Percentiles rank a stretch among this genome's conserved stretches.
phyloP scores from a whole-genome alignment of 2,888 invertebrate species.

The Stegophylla sp. region DNA sequence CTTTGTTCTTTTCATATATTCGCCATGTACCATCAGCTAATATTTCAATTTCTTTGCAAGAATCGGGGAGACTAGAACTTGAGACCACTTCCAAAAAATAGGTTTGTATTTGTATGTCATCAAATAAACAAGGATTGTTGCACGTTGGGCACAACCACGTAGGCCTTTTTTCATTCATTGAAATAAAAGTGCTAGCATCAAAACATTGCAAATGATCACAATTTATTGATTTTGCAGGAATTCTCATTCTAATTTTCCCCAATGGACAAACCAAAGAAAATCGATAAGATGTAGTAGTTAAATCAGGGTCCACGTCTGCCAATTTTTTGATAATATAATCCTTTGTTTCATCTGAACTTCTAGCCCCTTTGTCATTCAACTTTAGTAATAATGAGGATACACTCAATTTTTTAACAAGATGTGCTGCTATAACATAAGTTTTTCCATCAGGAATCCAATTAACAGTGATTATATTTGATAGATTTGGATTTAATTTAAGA shows the following conservation, averaged over 20 bases:
- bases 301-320: constrained; percentile 93
- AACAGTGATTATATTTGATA: constrained; percentile 83
- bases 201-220: constrained; percentile 98
- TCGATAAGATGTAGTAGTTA: constrained; percentile 91
- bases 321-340: constrained; percentile 47
- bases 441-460: constrained; percentile 90
- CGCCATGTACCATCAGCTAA: constrained; percentile 87
- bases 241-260: constrained; percentile 87
- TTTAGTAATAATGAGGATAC: constrained; percentile 82
- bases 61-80: constrained; percentile 73
- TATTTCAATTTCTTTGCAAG: constrained; percentile 82
- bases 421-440: constrained; percentile 82
- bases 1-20: constrained; percentile 68
- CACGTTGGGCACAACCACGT: constrained; percentile 99
- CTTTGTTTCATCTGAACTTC: constrained; percentile 75
- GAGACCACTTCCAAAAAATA: constrained; percentile 85
- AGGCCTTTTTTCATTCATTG: constrained; percentile 98
- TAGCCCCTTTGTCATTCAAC: constrained; percentile 83
- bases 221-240: constrained; percentile 87
- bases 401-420: constrained; percentile 85
- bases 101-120: constrained; percentile 93
- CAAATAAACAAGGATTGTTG: constrained; percentile 88
- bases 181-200: constrained; percentile 91
- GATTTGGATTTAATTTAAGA: constrained; percentile 84
- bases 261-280: constrained; percentile 94